These are phyloP conservation scores for Numenius phaeopus DNA, from an alignment of 2,797 vertebrate genomes.

Conservation along the genomic window DNA sequence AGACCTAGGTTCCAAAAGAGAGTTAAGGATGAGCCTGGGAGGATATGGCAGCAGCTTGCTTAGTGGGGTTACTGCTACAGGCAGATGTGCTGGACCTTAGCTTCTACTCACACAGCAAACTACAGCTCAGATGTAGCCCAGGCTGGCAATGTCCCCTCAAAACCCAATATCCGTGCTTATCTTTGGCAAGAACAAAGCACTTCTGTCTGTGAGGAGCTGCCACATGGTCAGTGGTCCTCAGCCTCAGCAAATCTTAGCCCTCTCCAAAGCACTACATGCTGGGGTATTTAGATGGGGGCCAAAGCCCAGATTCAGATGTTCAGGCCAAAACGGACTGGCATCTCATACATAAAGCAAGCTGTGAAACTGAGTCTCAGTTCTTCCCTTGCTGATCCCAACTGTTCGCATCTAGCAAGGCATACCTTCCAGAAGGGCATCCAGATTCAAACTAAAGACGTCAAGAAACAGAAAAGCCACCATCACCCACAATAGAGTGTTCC, in stretches of 20 bases:
- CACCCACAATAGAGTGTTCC: not conserved
- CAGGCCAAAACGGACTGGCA: not conserved
- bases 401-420: not conserved
- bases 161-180: not conserved
- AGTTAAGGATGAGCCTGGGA: not conserved
- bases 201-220: not conserved
- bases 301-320: not conserved
- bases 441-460: not conserved
- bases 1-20: not conserved
- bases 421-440: not conserved
- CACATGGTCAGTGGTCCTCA: not conserved
- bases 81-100: not conserved
- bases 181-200: not conserved
- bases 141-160: not conserved
- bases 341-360: not conserved
- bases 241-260: not conserved
- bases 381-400: not conserved
- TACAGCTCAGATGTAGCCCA: not conserved
- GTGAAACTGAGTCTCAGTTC: not conserved
- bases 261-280: not conserved
- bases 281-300: not conserved
- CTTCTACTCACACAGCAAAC: not conserved
- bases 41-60: not conserved
- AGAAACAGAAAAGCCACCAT: not conserved
- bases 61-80: not conserved